Percentiles rank a stretch among this genome's conserved stretches.
These are phyloP conservation scores for Crocuta crocuta DNA, from an alignment of 2,113 vertebrate genomes.

Conservation along the genomic window DNA sequence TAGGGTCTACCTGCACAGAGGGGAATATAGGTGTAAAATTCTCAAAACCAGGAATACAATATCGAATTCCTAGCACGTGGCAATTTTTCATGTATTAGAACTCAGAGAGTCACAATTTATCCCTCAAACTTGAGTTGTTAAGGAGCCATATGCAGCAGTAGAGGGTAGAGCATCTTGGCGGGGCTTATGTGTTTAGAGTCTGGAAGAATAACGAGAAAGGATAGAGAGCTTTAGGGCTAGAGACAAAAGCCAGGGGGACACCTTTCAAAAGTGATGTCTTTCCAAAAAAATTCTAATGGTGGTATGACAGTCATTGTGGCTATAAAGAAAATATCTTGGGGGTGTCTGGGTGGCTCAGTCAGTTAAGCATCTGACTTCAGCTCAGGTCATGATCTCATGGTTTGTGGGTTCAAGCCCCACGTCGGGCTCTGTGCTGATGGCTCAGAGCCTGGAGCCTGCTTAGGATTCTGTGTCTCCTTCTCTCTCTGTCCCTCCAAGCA, in stretches of 20 bases:
- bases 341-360: too few relatives aligned
- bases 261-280: neutral
- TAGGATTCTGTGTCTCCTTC: too few relatives aligned
- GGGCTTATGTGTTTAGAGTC: neutral
- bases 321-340: neutral
- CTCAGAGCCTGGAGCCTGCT: too few relatives aligned
- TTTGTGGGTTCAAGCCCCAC: too few relatives aligned
- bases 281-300: neutral
- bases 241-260: neutral
- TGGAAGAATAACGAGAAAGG: neutral
- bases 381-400: too few relatives aligned
- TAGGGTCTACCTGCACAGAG: neutral
- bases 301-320: neutral
- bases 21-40: neutral
- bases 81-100: neutral
- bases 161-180: neutral
- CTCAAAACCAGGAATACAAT: too few relatives aligned
- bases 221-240: neutral
- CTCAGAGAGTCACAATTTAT: neutral
- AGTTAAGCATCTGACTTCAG: too few relatives aligned
- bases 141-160: neutral
- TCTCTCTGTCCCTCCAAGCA: too few relatives aligned
- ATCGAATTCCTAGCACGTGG: neutral
- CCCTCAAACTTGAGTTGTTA: neutral
- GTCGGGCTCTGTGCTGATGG: too few relatives aligned